phyloP scores from a whole-genome alignment of 92 coral and sea anemone species.

The Epizoanthus illoricatus region DNA sequence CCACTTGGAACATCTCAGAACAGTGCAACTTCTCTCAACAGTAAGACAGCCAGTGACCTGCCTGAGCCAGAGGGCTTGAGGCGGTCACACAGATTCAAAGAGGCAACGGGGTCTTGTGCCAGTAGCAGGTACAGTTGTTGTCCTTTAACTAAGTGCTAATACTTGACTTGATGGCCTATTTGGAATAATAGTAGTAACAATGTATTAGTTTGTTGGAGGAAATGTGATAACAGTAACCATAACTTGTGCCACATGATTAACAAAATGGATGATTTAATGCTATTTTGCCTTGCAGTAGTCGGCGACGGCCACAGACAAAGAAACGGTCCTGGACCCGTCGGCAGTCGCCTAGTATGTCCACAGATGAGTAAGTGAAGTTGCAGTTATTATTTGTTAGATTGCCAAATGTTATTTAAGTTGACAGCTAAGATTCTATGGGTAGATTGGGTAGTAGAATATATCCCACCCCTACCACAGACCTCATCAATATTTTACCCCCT shows the following conservation, averaged over 20 bases:
- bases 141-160: neutral
- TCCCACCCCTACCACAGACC: too few species aligned
- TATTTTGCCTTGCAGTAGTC: conserved; percentile 62
- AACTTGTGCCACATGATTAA: neutral
- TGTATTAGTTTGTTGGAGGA: neutral
- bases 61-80: conserved; percentile 99
- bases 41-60: conserved; percentile 67
- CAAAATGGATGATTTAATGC: neutral
- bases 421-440: too few species aligned
- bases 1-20: conserved; percentile 33
- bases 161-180: neutral
- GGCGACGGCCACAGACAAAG: conserved; percentile 98
- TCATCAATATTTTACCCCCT: too few species aligned
- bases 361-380: conserved; percentile 75
- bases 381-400: too few species aligned
- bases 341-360: conserved; percentile 89
- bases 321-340: conserved; percentile 99
- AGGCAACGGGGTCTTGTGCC: conserved; percentile 99
- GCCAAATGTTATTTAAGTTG: too few species aligned
- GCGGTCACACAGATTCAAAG: conserved; percentile 96
- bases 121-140: conserved; percentile 73
- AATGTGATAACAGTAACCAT: neutral
- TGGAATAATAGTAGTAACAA: neutral
- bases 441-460: too few species aligned
- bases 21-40: conserved; percentile 26